Percentiles rank a stretch among this genome's conserved stretches.
Evolutionary conservation across 2,888 invertebrate species (phyloP).

Genomic region (Plutella xylostella): DNA sequence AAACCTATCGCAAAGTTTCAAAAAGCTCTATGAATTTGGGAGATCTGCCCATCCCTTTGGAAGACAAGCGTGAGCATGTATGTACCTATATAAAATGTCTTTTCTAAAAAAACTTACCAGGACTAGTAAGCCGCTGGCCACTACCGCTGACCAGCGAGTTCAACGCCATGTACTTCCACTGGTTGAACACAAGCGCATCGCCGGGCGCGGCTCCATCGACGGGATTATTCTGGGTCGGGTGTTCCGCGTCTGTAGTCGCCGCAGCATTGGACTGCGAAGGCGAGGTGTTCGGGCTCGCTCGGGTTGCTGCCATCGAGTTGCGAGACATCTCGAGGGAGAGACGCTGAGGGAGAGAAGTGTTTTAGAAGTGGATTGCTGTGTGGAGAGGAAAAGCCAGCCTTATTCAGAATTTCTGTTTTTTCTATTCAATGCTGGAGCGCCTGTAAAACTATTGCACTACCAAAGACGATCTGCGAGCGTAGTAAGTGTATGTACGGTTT

Average conservation of each 20-base stretch:
- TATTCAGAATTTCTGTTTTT: too few species aligned
- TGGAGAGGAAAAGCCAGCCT: too few species aligned
- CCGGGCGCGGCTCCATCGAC: slow-evolving; percentile 43
- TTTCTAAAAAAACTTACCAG: slow-evolving; percentile 24
- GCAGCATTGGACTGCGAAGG: slow-evolving; percentile 22
- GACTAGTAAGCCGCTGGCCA: slow-evolving; percentile 34
- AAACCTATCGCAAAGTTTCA: too few species aligned
- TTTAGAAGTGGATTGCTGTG: too few species aligned
- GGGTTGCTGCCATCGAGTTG: slow-evolving; percentile 71
- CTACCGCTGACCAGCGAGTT: slow-evolving; percentile 21
- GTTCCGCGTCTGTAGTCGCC: slow-evolving; percentile 27
- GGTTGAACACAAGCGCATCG: slow-evolving; percentile 37
- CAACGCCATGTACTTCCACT: slow-evolving; percentile 39
- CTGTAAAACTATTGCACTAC: too few species aligned
- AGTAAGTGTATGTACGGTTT: too few species aligned
- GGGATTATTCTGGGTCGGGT: slow-evolving; percentile 49
- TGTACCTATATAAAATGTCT: neutral
- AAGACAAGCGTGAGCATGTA: neutral
- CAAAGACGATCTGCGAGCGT: too few species aligned
- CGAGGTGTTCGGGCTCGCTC: slow-evolving; percentile 27
- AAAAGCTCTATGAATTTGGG: too few species aligned
- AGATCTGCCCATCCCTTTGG: too few species aligned
- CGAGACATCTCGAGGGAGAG: slow-evolving; percentile 77
- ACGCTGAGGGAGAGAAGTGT: slow-evolving; percentile 56
- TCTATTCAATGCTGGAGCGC: too few species aligned